Evolutionary conservation across 2,797 vertebrate species (phyloP).

Genomic region (Steatocranus sp.): DNA sequence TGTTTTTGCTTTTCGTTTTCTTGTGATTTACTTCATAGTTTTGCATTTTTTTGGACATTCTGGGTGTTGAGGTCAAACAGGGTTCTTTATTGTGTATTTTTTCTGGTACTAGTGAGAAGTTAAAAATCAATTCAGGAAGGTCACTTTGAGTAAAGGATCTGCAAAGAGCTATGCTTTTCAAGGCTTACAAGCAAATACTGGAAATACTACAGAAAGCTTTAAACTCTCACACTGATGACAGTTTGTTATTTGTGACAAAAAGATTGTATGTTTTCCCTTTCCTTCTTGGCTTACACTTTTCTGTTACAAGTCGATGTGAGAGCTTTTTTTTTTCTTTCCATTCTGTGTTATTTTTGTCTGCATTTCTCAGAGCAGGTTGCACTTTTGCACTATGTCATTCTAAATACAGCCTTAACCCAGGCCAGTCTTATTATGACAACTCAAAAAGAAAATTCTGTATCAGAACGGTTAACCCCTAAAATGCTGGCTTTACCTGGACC

Average conservation of each 20-base stretch:
- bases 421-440: not conserved
- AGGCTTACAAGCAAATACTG: not conserved
- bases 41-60: not conserved
- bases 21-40: not conserved
- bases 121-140: not conserved
- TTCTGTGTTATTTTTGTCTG: not conserved
- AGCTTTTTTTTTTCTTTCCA: not conserved
- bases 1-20: not conserved
- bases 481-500: not conserved
- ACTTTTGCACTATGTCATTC: not conserved
- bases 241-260: not conserved
- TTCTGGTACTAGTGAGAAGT: not conserved
- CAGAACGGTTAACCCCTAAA: not conserved
- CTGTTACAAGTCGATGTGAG: not conserved
- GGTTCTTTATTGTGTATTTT: not conserved
- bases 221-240: not conserved
- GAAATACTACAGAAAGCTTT: not conserved
- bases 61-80: not conserved
- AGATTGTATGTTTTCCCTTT: not conserved
- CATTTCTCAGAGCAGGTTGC: not conserved
- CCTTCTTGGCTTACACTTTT: not conserved
- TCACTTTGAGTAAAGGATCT: not conserved
- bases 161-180: not conserved
- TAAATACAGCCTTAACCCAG: not conserved
- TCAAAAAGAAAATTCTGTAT: not conserved